A percentile compares a stretch with the other conserved stretches of the same genome.
Evolutionary conservation across 2,113 vertebrate genomes (phyloP).

Genomic region (Heliornis fulica): DNA sequence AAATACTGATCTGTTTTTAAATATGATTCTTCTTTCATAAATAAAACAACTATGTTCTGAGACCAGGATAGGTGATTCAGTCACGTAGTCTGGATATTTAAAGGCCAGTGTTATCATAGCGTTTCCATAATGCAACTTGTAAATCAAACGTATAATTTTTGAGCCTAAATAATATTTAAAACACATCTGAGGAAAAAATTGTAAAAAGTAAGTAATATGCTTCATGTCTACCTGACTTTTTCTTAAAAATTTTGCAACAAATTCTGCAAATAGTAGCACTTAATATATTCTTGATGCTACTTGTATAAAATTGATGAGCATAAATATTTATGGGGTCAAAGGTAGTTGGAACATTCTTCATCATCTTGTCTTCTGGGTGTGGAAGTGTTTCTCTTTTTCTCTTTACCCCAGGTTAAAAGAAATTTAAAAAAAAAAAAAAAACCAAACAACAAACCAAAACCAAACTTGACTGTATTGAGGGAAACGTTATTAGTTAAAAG

Average conservation of each 20-base stretch:
- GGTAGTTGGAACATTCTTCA: background rate
- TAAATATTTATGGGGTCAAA: background rate
- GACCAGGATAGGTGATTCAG: background rate
- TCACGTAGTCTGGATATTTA: background rate
- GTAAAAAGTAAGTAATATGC: background rate
- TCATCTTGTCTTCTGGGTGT: background rate
- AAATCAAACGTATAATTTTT: background rate
- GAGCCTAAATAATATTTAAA: background rate
- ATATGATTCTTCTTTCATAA: background rate
- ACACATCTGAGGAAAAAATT: background rate
- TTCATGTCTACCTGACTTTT: background rate
- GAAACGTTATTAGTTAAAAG: background rate
- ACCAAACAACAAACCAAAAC: too few relatives aligned
- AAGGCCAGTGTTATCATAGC: background rate
- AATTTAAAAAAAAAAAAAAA: background rate
- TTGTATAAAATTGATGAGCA: background rate
- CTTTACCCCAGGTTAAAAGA: background rate
- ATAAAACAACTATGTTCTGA: background rate
- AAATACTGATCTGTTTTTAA: background rate
- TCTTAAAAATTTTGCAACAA: background rate
- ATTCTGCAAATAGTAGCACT: background rate
- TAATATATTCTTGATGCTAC: background rate
- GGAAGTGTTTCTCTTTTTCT: background rate
- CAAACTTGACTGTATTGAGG: background rate
- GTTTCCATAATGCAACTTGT: background rate